phyloP scores from a whole-genome alignment of 1,140 invertebrate genomes.

The Octopus sinensis region DNA sequence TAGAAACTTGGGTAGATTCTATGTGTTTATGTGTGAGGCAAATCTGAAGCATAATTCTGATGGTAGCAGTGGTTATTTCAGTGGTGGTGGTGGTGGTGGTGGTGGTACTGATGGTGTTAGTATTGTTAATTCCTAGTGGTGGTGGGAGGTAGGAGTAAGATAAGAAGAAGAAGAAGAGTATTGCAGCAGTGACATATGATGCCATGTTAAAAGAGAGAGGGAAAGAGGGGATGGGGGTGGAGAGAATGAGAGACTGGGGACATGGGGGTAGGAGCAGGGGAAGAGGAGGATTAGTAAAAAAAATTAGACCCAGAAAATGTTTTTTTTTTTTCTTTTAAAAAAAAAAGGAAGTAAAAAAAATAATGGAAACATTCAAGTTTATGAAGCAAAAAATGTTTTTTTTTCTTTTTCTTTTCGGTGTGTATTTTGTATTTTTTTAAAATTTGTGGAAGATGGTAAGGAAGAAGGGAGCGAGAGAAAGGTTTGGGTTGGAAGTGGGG shows the following conservation, averaged over 20 bases:
- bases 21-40: too few relatives aligned
- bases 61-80: too few relatives aligned
- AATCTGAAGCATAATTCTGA: too few relatives aligned
- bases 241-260: neutral
- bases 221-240: conserved; percentile 6
- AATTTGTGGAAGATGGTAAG: neutral
- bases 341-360: too few relatives aligned
- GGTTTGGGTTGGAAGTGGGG: neutral
- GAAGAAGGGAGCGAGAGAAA: neutral
- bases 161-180: neutral
- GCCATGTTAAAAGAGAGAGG: neutral
- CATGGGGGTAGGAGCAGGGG: neutral
- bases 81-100: too few relatives aligned
- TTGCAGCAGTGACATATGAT: too few relatives aligned
- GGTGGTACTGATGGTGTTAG: too few relatives aligned
- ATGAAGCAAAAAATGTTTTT: neutral
- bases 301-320: too few relatives aligned
- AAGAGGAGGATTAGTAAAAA: neutral
- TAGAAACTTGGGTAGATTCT: too few relatives aligned
- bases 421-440: neutral
- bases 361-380: neutral
- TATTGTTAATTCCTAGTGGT: neutral
- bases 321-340: too few relatives aligned
- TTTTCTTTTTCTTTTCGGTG: neutral
- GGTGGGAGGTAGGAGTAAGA: neutral